Percentiles rank a stretch among this genome's conserved stretches.
Evolutionary conservation across 2,888 invertebrate species (phyloP).

Genomic region (Lasius fuliginosus): DNA sequence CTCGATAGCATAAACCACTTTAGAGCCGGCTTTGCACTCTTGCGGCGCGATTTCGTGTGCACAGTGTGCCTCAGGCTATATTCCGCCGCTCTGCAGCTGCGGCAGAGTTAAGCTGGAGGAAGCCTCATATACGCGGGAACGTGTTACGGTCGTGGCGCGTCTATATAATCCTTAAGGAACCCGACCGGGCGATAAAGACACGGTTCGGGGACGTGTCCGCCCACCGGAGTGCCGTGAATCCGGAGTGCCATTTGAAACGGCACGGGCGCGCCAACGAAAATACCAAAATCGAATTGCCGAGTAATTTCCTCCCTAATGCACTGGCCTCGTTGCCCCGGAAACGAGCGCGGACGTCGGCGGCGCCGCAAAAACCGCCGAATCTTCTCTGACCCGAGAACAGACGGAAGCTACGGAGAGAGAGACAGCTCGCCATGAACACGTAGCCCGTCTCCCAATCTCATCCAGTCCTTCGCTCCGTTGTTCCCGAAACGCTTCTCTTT

Average conservation of each 20-base stretch:
- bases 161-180: conserved; percentile 51
- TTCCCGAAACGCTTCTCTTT: conserved; percentile 9
- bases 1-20: conserved; percentile 36
- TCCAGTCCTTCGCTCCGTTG: conserved; percentile 18
- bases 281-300: conserved; percentile 77
- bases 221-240: conserved; percentile 34
- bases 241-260: conserved; percentile 40
- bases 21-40: conserved; percentile 41
- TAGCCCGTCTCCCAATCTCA: neutral
- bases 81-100: conserved; percentile 25
- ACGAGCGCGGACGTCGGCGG: conserved; percentile 49
- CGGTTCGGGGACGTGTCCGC: neutral
- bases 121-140: conserved; percentile 26
- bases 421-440: neutral
- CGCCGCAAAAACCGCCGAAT: conserved; percentile 59
- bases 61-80: conserved; percentile 10
- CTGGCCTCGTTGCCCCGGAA: conserved; percentile 68
- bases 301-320: conserved; percentile 81
- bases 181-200: conserved; percentile 40
- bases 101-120: neutral
- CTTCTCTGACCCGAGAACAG: conserved; percentile 28
- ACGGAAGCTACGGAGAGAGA: conserved; percentile 10
- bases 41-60: conserved; percentile 21
- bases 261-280: conserved; percentile 64
- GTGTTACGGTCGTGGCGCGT: conserved; percentile 30